Percentiles rank a stretch among this genome's conserved stretches.
Evolutionary conservation across 2,888 invertebrate species (phyloP).

Genomic region (Geophilus truncorum): DNA sequence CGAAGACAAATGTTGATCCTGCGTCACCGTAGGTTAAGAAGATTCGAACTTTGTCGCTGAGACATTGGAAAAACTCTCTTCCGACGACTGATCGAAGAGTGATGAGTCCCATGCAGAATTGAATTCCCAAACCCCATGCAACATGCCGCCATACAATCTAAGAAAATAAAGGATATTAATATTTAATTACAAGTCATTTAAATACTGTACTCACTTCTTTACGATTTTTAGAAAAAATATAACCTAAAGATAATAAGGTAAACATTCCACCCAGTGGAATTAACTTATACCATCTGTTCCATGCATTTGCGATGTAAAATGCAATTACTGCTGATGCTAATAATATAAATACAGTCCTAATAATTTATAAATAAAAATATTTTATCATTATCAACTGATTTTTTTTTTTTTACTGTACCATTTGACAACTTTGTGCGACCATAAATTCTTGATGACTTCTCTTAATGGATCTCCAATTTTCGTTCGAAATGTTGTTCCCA

Average conservation of each 20-base stretch:
- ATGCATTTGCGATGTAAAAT: slow-evolving; percentile 63
- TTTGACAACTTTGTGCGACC: not conserved
- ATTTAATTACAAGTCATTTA: not conserved
- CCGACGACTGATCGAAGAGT: slow-evolving; percentile 82
- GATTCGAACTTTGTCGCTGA: slow-evolving; percentile 63
- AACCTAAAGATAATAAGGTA: not conserved
- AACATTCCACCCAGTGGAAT: slow-evolving; percentile 52
- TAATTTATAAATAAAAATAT: not conserved
- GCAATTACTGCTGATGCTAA: slow-evolving; percentile 54
- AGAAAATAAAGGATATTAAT: slow-evolving; percentile 36
- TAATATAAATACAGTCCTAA: not conserved
- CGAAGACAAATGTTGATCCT: slow-evolving; percentile 82
- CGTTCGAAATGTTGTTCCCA: slow-evolving; percentile 33
- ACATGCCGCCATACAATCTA: slow-evolving; percentile 76
- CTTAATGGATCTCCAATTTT: slow-evolving; percentile 37
- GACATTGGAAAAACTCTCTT: slow-evolving; percentile 61
- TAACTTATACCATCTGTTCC: slow-evolving; percentile 57
- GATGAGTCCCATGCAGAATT: slow-evolving; percentile 76
- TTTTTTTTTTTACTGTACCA: slow-evolving; percentile 33
- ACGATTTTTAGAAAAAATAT: slow-evolving; percentile 20
- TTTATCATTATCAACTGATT: not conserved
- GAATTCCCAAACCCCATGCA: slow-evolving; percentile 69
- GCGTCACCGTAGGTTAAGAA: slow-evolving; percentile 73
- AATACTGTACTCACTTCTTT: slow-evolving; percentile 36
- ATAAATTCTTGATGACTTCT: not conserved